Evolutionary conservation across 2,888 invertebrate genomes (phyloP).

Genomic region (Megamerina dolium): DNA sequence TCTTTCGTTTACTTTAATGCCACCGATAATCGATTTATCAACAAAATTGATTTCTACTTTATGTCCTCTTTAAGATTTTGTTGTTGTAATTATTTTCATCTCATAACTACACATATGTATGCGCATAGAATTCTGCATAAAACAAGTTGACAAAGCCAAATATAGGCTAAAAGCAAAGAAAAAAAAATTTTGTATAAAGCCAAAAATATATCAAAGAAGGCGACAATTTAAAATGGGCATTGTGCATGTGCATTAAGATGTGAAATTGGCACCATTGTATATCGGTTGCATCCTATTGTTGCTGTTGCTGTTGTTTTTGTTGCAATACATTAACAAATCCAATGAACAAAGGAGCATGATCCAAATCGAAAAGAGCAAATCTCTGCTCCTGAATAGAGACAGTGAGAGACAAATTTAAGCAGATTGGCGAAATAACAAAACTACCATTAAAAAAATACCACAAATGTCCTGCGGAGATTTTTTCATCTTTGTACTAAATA

Average conservation of each 20-base stretch:
- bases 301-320: too few relatives aligned
- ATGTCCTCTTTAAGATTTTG: slow-evolving; percentile 3
- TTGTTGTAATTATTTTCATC: slow-evolving; percentile 17
- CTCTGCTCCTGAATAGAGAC: too few relatives aligned
- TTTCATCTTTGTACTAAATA: too few relatives aligned
- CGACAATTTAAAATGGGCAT: slow-evolving; percentile 30
- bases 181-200: neutral
- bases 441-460: too few relatives aligned
- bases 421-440: too few relatives aligned
- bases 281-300: too few relatives aligned
- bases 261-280: slow-evolving; percentile 41
- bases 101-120: slow-evolving; percentile 12
- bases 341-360: too few relatives aligned
- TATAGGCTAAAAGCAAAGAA: neutral
- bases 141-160: slow-evolving; percentile 14
- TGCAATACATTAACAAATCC: too few relatives aligned
- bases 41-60: slow-evolving; percentile 19
- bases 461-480: too few relatives aligned
- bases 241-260: slow-evolving; percentile 41
- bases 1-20: slow-evolving; percentile 29
- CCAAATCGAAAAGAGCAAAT: too few relatives aligned
- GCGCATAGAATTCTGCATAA: slow-evolving; percentile 14
- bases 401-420: too few relatives aligned
- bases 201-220: slow-evolving; percentile 21
- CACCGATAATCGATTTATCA: slow-evolving; percentile 43